A percentile compares a stretch with the other conserved stretches of the same genome.
These are phyloP conservation scores for Naja naja DNA, from an alignment of 2,113 vertebrate species.

Conservation along the genomic window DNA sequence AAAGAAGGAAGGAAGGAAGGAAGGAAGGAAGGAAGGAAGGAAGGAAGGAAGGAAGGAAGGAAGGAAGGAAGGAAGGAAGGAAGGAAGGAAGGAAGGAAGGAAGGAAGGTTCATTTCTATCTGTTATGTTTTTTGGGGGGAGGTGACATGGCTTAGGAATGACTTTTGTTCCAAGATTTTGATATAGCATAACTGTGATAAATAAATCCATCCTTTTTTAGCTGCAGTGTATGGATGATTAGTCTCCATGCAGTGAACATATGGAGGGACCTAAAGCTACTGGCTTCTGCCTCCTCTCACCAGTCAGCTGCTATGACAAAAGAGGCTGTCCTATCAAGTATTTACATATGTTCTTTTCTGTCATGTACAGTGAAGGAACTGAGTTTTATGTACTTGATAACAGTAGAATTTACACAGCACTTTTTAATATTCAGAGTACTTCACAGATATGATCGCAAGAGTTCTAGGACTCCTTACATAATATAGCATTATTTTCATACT, in stretches of 20 bases:
- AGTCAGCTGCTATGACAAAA: background rate
- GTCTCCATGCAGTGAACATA: background rate
- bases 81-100: background rate
- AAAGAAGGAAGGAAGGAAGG: too few species aligned
- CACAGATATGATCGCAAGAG: background rate
- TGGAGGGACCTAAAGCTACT: background rate
- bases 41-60: background rate
- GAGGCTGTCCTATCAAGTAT: background rate
- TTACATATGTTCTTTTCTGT: background rate
- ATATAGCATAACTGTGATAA: background rate
- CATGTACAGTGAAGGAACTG: background rate
- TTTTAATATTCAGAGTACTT: background rate
- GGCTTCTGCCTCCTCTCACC: background rate
- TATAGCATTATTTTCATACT: background rate
- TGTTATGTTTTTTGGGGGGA: background rate
- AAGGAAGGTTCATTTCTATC: background rate
- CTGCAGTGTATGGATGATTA: background rate
- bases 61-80: background rate
- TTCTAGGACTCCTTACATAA: background rate
- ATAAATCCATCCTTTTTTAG: background rate
- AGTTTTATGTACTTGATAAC: background rate
- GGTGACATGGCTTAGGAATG: background rate
- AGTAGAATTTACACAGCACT: background rate
- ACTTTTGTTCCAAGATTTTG: background rate
- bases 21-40: background rate